Conservation (phyloP, 1,140 invertebrate species). For the Stratiolaelaps scimitus region DNA sequence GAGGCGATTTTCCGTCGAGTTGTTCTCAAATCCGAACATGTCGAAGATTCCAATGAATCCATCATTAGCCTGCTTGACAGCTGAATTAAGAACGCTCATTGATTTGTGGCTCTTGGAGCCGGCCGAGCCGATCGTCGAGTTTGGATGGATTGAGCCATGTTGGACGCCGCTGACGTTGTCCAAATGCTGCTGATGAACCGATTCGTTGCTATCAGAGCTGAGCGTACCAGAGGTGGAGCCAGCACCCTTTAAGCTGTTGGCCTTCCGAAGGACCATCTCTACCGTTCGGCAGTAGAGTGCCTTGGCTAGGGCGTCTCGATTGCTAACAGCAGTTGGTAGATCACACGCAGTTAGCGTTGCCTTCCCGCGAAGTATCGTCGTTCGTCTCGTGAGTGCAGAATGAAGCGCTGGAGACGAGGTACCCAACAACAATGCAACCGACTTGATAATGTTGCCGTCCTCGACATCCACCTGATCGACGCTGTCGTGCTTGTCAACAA, state of each 20-base stretch:
- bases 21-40: constrained; percentile 92
- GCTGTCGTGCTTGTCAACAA: constrained; percentile 52
- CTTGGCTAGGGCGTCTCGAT: constrained; percentile 74
- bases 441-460: constrained; percentile 52
- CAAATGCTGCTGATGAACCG: constrained; percentile 61
- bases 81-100: constrained; percentile 79
- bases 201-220: constrained; percentile 78
- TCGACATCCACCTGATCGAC: constrained; percentile 52
- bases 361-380: constrained; percentile 68
- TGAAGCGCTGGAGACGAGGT: constrained; percentile 61
- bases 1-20: constrained; percentile 61
- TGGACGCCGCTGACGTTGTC: constrained; percentile 54
- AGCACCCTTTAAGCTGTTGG: constrained; percentile 75
- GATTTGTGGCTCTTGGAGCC: constrained; percentile 63
- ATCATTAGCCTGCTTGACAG: constrained; percentile 79
- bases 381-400: constrained; percentile 65
- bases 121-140: constrained; percentile 63
- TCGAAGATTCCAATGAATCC: constrained; percentile 87
- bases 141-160: constrained; percentile 47
- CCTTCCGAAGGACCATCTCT: constrained; percentile 78
- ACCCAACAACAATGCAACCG: constrained; percentile 67
- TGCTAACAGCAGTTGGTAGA: constrained; percentile 67
- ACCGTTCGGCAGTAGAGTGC: constrained; percentile 84
- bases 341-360: constrained; percentile 67
- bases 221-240: constrained; percentile 70